phyloP scores from a whole-genome alignment of 2,888 invertebrate genomes.

The Boloria euphrosyne region DNA sequence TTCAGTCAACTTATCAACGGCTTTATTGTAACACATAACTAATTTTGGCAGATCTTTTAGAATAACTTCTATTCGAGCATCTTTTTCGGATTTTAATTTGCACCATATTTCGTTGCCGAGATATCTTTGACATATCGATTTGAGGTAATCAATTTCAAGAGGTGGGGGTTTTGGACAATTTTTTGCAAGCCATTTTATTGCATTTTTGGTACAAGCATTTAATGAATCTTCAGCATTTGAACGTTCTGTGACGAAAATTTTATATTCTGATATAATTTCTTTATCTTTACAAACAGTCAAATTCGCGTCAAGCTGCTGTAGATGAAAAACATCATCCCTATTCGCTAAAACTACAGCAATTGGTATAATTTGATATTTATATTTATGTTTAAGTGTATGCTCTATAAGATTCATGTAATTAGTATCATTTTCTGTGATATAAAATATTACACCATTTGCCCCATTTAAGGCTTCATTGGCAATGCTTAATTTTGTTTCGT shows the following conservation, averaged over 20 bases:
- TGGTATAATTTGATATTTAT: slow-evolving; percentile 70
- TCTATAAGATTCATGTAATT: slow-evolving; percentile 56
- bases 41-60: slow-evolving; percentile 82
- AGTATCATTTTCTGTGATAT: slow-evolving; percentile 58
- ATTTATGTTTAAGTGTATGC: slow-evolving; percentile 59
- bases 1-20: slow-evolving; percentile 83
- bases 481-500: slow-evolving; percentile 47
- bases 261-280: slow-evolving; percentile 64
- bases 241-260: slow-evolving; percentile 59
- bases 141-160: slow-evolving; percentile 82
- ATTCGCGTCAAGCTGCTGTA: slow-evolving; percentile 51
- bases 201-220: slow-evolving; percentile 60
- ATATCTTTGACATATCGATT: slow-evolving; percentile 79
- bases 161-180: slow-evolving; percentile 74
- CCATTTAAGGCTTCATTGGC: slow-evolving; percentile 67
- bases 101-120: slow-evolving; percentile 85
- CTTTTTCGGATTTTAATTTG: slow-evolving; percentile 67
- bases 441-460: slow-evolving; percentile 69
- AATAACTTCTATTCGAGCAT: slow-evolving; percentile 66
- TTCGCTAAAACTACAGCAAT: slow-evolving; percentile 65
- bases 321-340: slow-evolving; percentile 43
- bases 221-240: slow-evolving; percentile 58
- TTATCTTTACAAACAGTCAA: slow-evolving; percentile 53
- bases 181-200: slow-evolving; percentile 77
- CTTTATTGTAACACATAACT: slow-evolving; percentile 85